Evolutionary conservation across 2,113 vertebrate genomes (phyloP).

Genomic region (Rhagologus leucostigma): DNA sequence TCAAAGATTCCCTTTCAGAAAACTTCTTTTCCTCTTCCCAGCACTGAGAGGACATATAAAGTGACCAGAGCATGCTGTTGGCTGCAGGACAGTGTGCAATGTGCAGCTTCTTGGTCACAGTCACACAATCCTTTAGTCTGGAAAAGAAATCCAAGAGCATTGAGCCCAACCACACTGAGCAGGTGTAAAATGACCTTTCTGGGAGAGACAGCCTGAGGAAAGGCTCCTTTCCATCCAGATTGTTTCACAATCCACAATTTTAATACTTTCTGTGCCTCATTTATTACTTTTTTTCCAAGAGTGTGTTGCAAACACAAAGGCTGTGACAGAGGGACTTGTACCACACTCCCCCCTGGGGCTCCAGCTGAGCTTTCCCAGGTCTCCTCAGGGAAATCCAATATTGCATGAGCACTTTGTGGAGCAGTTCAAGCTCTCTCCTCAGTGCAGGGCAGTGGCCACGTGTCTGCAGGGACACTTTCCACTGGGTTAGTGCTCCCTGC

Average conservation of each 20-base stretch:
- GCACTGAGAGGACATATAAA: not conserved
- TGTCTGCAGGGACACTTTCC: not conserved
- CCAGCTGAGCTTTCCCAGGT: not conserved
- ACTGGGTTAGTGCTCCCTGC: not conserved
- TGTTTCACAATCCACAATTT: not conserved
- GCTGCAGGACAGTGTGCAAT: not conserved
- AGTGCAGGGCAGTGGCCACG: not conserved
- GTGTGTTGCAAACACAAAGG: not conserved
- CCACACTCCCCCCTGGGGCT: not conserved
- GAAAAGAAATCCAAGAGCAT: not conserved
- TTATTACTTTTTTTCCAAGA: not conserved
- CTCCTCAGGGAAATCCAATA: not conserved
- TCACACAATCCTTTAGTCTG: not conserved
- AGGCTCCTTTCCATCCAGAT: not conserved
- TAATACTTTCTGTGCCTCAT: not conserved
- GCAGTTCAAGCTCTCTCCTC: not conserved
- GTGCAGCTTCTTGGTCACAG: too few relatives aligned
- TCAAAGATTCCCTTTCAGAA: not conserved
- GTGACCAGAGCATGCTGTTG: not conserved
- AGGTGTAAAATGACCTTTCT: not conserved
- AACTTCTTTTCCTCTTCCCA: not conserved
- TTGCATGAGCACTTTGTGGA: not conserved
- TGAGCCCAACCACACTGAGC: not conserved
- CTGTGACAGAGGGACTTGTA: not conserved
- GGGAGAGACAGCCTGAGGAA: not conserved